Evolutionary conservation across 2,113 vertebrate genomes (phyloP).

Genomic region (Tapirus terrestris): DNA sequence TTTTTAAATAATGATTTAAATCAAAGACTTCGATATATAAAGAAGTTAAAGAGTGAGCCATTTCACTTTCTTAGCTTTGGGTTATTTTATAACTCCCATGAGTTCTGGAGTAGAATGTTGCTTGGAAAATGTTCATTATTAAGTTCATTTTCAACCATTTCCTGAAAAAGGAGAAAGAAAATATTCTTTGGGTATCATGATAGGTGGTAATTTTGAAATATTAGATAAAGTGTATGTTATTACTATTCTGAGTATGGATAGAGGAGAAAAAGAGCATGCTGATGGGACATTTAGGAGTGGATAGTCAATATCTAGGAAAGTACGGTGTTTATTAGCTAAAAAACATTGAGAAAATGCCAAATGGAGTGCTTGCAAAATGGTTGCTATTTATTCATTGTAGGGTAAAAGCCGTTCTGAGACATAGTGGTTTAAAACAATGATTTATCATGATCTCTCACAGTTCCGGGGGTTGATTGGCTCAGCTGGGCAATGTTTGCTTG

Average conservation of each 20-base stretch:
- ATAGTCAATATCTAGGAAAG: constrained; percentile 3
- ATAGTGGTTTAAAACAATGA: neutral
- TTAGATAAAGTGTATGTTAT: constrained; percentile 59
- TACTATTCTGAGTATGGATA: neutral
- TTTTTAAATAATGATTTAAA: constrained; percentile 74
- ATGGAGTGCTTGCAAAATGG: neutral
- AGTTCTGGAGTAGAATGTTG: constrained; percentile 56
- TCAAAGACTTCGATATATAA: constrained; percentile 78
- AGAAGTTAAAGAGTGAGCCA: constrained; percentile 73
- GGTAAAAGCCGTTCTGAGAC: neutral
- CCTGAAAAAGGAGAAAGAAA: constrained; percentile 75
- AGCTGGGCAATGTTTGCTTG: neutral
- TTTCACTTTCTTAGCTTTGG: constrained; percentile 61
- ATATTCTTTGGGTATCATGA: constrained; percentile 70
- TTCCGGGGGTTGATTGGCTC: neutral
- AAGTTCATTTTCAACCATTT: constrained; percentile 74
- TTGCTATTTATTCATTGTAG: neutral
- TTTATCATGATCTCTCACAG: neutral
- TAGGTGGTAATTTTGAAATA: constrained; percentile 75
- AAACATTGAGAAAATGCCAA: neutral
- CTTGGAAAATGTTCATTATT: constrained; percentile 77
- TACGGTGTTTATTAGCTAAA: constrained; percentile 17
- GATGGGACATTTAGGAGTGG: neutral
- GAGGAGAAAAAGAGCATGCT: neutral
- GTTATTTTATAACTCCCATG: constrained; percentile 75